Evolutionary conservation across 2,888 invertebrate species (phyloP), one percentile per base, ranked within the genome.

Genomic region (Orthonychiurus folsomi): DNA sequence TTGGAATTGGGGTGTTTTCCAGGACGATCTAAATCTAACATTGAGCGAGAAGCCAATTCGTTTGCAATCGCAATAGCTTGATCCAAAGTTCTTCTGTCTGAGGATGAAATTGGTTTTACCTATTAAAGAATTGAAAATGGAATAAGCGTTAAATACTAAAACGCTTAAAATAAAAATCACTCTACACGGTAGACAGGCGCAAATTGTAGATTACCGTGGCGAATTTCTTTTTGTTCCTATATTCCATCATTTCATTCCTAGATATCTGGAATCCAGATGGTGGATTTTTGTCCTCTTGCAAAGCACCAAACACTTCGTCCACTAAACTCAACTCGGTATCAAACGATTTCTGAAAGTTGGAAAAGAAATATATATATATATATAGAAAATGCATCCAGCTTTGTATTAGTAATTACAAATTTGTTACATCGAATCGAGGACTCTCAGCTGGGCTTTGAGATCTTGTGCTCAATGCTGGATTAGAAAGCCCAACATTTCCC

Each of bases 11-110:
- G 59, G 26, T 66, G 63, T 60, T 74, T 72, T 57, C 69, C 69
- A 26, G 71, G 64, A 27, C 74, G 66, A 68, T 77, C 77, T 56
- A 77, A 68, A 61, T 78, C 78, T 59, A 75, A 73, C 78, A 79
- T 80, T 71, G 77, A 86, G 80, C 84, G 83, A 56, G 86, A 85
- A 54, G 91, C 92, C 65, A 94, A 83, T 79, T 94, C 93, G 77
- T 92, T 92, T 23, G 93, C 94, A 79, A 94, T 83, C 60, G 92
- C 92, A 66, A 94, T 93, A 0, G 94, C 95, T 23, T 89, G 89
- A 74, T 95, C 91, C 65, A 96, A 81, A 9, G 91, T 90, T 77
- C 86, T 89, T 76, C 92, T 87, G 75, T 95, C 95, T 65, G 93
- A 87, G 0, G 93, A 89, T 15, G 94, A 94, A 79, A 96, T 93